Evolutionary conservation across 30 jellyfish, hydroid and myxozoan species (phyloP), one percentile per base, ranked within the genome.

Genomic region (Catostylus mosaicus): DNA sequence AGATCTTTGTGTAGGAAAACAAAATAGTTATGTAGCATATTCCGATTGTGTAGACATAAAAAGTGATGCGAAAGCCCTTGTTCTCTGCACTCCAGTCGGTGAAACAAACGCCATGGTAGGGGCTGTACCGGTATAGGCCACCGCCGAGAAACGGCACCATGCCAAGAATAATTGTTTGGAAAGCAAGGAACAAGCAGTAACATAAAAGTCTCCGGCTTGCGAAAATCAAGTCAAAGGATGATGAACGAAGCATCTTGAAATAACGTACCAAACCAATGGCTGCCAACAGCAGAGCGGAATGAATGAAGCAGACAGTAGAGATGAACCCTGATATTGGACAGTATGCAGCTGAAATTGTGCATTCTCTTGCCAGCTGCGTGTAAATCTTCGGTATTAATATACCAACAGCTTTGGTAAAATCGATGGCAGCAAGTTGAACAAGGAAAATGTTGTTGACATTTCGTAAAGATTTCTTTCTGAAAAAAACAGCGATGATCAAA

Each of bases 101-200:
- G 76, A 89, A 89, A 73, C 97, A 89, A 24, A 89, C 82, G 31
- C 97, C 97, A 68, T 89, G 97, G 37, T 65, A 64, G 30, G 90
- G 82, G 68, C 97, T 89, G 88, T 70, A 89, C 54, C 30, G 32
- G 82, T 89, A 89, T 24, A n/a, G 75, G 2, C 95, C 97, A 1
- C 67, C 91, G 34, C 89, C 90, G 30, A 89, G 30, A 9, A 75
- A 23, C 1, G 97, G 97, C 18, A 89, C 73, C 30, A 75, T 8
- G 23, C 96, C 95, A 0, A 89, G 65, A 5, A 56, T n/a, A 3
- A 77, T 9, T 1, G 87, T 66, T 1, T 68, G 63, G 12, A 76
- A 32, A n/a, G 85, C 72, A 12, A 83, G 54, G 14, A 48, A 11
- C 67, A 82, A 14, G 54, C 88, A 37, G 79, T 70, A 74, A 10